Percentiles rank a stretch among this genome's conserved stretches.
phyloP scores from a whole-genome alignment of 2,113 vertebrate species.

The Suricata suricatta region DNA sequence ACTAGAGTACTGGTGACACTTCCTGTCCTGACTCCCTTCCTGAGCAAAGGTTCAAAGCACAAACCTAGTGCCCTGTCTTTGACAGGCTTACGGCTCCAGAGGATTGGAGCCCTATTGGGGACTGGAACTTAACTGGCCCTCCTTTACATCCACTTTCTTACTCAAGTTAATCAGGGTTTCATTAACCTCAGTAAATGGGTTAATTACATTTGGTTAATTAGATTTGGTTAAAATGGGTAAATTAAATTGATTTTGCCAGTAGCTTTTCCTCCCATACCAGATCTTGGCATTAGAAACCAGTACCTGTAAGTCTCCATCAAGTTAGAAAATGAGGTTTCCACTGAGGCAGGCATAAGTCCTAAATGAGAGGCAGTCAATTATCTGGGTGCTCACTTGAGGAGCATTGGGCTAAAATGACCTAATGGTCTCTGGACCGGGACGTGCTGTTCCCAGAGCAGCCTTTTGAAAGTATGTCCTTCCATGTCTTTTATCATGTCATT shows the following conservation, averaged over 20 bases:
- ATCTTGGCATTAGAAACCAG: neutral
- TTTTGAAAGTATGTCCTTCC: slow-evolving; percentile 63
- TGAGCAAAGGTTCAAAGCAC: neutral
- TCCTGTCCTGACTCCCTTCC: neutral
- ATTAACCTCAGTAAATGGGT: slow-evolving; percentile 55
- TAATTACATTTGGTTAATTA: slow-evolving; percentile 42
- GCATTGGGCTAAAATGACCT: neutral
- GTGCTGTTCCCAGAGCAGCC: neutral
- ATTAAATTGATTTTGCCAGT: slow-evolving; percentile 37
- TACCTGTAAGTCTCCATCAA: neutral
- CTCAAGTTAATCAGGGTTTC: slow-evolving; percentile 27
- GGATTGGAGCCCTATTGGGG: neutral
- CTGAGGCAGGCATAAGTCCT: neutral
- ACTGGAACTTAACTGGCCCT: neutral
- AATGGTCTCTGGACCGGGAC: neutral
- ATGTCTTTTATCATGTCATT: slow-evolving; percentile 73
- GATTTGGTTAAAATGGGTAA: slow-evolving; percentile 56
- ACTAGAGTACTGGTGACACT: neutral
- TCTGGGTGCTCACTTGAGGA: neutral
- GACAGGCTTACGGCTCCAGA: neutral
- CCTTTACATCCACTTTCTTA: slow-evolving; percentile 16
- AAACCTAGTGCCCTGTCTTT: neutral
- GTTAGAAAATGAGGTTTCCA: neutral
- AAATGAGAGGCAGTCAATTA: neutral
- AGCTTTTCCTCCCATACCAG: neutral